phyloP scores from a whole-genome alignment of 2,113 vertebrate species.

The Procavia capensis region DNA sequence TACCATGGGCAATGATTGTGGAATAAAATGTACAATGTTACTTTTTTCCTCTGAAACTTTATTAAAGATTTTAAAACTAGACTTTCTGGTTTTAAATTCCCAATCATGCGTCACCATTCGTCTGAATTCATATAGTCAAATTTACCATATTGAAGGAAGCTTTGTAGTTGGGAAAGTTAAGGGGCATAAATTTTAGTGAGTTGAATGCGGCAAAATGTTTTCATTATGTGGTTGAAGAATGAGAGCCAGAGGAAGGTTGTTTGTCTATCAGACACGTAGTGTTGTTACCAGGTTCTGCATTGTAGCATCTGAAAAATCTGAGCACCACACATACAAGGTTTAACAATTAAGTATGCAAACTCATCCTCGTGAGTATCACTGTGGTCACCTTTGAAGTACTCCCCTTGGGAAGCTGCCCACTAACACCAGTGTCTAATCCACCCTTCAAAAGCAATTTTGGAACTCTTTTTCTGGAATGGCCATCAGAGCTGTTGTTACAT shows the following conservation, averaged over 20 bases:
- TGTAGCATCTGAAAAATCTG: not conserved
- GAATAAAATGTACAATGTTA: no score
- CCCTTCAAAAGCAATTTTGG: no score
- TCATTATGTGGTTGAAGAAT: not conserved
- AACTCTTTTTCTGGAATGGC: no score
- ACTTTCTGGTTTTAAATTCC: no score
- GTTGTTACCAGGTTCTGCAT: not conserved
- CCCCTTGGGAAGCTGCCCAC: no score
- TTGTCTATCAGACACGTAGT: accelerated
- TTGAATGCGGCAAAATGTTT: accelerated
- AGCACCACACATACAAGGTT: accelerated
- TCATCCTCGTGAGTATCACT: no score
- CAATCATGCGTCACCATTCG: accelerated
- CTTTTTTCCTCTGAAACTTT: not conserved
- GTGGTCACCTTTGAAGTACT: no score
- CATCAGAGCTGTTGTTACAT: no score
- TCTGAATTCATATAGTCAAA: accelerated
- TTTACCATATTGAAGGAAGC: accelerated
- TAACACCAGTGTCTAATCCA: no score
- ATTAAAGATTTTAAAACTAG: not conserved
- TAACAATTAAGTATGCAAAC: no score
- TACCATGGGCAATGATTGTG: no score
- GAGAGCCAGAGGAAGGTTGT: no score
- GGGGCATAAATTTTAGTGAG: not conserved
- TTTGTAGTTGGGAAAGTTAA: not conserved